Conservation (phyloP, 2,888 invertebrate species). For the Platycheirus rosarum region DNA sequence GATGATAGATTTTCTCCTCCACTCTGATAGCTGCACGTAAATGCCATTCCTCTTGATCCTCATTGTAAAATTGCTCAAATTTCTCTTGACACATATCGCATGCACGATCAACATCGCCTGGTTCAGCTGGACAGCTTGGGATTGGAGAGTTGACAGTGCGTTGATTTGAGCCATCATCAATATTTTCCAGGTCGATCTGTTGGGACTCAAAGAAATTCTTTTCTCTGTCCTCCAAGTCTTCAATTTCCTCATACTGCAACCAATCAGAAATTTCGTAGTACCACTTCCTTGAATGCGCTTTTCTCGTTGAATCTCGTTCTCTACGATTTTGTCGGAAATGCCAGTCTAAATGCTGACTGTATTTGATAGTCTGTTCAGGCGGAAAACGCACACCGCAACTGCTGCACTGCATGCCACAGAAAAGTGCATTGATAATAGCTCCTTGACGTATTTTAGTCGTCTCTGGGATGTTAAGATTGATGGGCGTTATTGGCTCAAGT, state of each 20-base stretch:
- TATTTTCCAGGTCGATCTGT: constrained; percentile 83
- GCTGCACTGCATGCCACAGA: constrained; percentile 97
- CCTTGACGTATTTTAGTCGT: constrained; percentile 90
- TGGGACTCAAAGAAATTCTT: constrained; percentile 94
- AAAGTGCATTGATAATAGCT: constrained; percentile 87
- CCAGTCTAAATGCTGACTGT: constrained; percentile 98
- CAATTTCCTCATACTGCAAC: constrained; percentile 97
- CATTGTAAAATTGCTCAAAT: constrained; percentile 97
- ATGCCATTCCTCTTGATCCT: constrained; percentile 99
- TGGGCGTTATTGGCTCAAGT: constrained; percentile 84
- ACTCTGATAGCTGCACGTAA: constrained; percentile 91
- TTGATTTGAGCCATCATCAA: constrained; percentile 84
- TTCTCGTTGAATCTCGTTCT: constrained; percentile 92
- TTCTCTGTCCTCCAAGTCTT: constrained; percentile 94
- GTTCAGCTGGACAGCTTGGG: constrained; percentile 88
- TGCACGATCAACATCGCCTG: constrained; percentile 85
- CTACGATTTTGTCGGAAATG: constrained; percentile 97
- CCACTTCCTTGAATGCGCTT: constrained; percentile 93
- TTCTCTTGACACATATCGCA: constrained; percentile 96
- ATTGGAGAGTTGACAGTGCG: constrained; percentile 85
- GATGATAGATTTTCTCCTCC: constrained; percentile 92
- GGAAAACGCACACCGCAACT: constrained; percentile 97
- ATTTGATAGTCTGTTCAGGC: constrained; percentile 93
- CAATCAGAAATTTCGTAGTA: constrained; percentile 95
- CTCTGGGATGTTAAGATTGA: constrained; percentile 88